A percentile compares a stretch with the other conserved stretches of the same genome.
phyloP scores from a whole-genome alignment of 2,888 invertebrate genomes.

The Schrankia costaestrigalis region DNA sequence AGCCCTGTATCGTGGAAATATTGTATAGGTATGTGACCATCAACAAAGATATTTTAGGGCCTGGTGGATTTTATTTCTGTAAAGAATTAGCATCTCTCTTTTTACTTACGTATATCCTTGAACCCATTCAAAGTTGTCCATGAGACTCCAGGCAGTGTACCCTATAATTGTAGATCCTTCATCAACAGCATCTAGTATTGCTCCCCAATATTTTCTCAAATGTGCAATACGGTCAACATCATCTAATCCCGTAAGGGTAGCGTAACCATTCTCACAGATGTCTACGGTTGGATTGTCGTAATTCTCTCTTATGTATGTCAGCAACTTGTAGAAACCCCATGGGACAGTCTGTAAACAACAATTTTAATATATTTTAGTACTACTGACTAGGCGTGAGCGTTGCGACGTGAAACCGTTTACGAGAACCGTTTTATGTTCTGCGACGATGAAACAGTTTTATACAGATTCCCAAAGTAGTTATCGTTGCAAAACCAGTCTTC shows the following conservation, averaged over 20 bases:
- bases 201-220: background rate
- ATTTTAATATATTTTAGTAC: no score
- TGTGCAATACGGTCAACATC: background rate
- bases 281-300: background rate
- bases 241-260: background rate
- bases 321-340: background rate
- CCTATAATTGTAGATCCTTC: background rate
- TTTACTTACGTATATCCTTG: slow-evolving; percentile 2
- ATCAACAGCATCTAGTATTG: slow-evolving; percentile 1
- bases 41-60: background rate
- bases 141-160: background rate
- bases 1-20: no score
- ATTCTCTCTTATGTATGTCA: background rate
- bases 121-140: slow-evolving; percentile 1
- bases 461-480: no score
- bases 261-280: background rate
- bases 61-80: background rate
- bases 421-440: no score
- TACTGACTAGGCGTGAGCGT: no score
- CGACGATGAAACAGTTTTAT: no score
- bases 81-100: background rate
- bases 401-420: no score
- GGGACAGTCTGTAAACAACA: background rate
- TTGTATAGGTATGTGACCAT: background rate
- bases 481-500: no score